Base-by-base conservation (phyloP, 1,140 invertebrate species). In the Pentalonia nigronervosa region DNA sequence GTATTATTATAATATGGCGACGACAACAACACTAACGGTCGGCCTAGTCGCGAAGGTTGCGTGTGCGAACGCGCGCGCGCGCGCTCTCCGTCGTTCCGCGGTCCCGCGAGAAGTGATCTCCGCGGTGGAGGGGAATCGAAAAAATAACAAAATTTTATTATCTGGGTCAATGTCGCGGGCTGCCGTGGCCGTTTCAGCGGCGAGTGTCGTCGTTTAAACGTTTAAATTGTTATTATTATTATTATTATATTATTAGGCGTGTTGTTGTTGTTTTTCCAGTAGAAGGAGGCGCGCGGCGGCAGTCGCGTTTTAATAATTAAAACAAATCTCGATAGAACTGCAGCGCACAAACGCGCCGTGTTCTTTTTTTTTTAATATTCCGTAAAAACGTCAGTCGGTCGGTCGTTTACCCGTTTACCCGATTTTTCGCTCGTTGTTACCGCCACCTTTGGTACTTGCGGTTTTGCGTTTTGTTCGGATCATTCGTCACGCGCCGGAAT, bases 131-230 rank as follows among this genome's bases (percentile, higher is more conserved):
- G 47, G 47, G 86, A 87, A 50, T 48, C 45, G 86, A 88, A 50
- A 88, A 88, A 88, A 86, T 45, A 47, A 86, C 41, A 88, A 88
- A n/a, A 56, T 41, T 47, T 36, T 41, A 17, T 30, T 60, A 90
- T 90, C 23, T 60, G 53, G 89, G 89, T 90, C 89, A 90, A 90
- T 90, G 89, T 45, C 89, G 53, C 88, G 89, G 88, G 23, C 34
- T 41, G n/a, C 34, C 88, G 34, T 17, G 30, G 60, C 50, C 88
- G 36, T 17, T 56, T 50, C 7, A 11, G 21, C 88, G n/a, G 20
- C 11, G 20, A n/a, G 34, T 53, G 50, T 90, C 50, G 50, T 90
- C 50, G 50, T 60, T 41, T 21, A 11, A 67, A 67, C 21, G 8
- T 53, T 25, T n/a, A n/a, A n/a, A n/a, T n/a, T n/a, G n/a, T n/a